Evolutionary conservation across 2,113 vertebrate genomes (phyloP).

Genomic region (Paradoxurus hermaphroditus): DNA sequence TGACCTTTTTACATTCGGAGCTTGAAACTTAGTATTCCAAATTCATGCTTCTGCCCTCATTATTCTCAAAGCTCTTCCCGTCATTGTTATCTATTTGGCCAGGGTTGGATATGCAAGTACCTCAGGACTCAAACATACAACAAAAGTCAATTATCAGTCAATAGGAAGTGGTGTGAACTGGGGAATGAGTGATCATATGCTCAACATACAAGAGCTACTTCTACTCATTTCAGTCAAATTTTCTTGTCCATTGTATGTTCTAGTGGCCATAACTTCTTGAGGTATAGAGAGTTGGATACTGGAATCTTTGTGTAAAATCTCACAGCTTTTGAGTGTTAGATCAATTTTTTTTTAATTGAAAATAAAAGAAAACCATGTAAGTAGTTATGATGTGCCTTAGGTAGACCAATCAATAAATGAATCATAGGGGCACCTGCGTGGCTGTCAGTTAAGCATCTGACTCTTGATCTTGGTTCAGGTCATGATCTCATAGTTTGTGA

Average conservation of each 20-base stretch:
- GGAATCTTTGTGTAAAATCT: background rate
- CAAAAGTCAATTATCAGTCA: background rate
- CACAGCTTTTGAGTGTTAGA: background rate
- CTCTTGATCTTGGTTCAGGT: no score
- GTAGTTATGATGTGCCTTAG: background rate
- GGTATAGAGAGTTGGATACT: background rate
- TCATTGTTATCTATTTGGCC: background rate
- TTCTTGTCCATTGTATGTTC: background rate
- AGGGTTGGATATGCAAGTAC: background rate
- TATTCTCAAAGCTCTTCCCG: background rate
- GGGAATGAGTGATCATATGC: background rate
- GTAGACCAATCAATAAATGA: background rate
- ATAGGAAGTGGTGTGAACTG: background rate
- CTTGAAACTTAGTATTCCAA: background rate
- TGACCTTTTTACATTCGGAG: background rate
- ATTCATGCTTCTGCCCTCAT: background rate
- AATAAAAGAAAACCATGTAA: background rate
- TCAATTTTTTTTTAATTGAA: background rate
- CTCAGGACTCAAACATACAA: background rate
- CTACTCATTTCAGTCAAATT: background rate
- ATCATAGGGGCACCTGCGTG: no score
- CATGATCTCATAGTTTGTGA: no score
- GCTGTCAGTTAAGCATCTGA: no score
- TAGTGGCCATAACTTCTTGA: background rate
- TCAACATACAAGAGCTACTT: background rate